These are phyloP conservation scores for Rhipidura dahli DNA, from an alignment of 2,113 vertebrate genomes.

Conservation along the genomic window DNA sequence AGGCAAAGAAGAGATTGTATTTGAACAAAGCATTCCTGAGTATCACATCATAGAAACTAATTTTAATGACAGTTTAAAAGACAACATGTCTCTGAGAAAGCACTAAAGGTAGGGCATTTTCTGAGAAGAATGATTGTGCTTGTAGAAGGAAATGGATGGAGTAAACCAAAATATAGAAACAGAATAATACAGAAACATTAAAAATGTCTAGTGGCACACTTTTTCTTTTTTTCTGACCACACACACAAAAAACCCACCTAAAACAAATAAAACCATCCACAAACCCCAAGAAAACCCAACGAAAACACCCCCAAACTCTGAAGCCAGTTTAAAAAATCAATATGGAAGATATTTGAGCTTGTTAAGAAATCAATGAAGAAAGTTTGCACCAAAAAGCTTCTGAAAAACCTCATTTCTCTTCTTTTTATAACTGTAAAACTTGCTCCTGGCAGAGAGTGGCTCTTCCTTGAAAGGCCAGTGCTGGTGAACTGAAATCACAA, in stretches of 20 bases:
- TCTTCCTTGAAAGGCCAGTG: not conserved
- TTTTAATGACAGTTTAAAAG: not conserved
- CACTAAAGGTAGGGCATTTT: not conserved
- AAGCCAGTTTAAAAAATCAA: not conserved
- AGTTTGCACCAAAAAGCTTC: not conserved
- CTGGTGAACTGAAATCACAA: not conserved
- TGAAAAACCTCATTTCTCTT: not conserved
- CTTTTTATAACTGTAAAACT: not conserved
- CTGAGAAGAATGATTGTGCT: not conserved
- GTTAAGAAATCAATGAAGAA: not conserved
- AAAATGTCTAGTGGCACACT: not conserved
- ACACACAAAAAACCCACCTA: not conserved
- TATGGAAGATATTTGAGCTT: not conserved
- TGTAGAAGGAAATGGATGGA: not conserved
- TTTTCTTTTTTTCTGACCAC: not conserved
- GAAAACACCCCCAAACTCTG: not conserved
- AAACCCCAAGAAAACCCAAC: rapidly evolving
- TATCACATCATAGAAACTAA: not conserved
- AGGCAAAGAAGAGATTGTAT: not conserved
- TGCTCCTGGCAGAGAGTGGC: not conserved
- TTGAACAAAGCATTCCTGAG: not conserved
- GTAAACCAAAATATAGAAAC: not conserved
- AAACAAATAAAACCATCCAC: not conserved
- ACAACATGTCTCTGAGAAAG: not conserved
- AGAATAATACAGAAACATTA: not conserved